These are phyloP conservation scores for Agrochola litura DNA, from an alignment of 2,888 invertebrate species.

Conservation along the genomic window DNA sequence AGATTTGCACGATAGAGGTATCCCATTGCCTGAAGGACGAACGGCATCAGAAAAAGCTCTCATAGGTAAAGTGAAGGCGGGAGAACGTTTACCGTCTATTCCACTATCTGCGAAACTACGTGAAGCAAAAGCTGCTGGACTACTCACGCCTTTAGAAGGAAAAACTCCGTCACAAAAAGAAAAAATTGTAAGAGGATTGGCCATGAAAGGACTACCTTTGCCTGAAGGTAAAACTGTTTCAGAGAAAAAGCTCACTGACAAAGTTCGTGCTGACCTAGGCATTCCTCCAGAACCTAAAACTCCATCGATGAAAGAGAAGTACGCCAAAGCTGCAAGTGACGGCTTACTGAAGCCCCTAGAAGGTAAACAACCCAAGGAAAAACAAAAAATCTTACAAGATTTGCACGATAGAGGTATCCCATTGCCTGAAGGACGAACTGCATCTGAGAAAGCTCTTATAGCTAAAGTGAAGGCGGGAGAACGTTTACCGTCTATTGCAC, in stretches of 20 bases:
- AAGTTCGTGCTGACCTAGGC: neutral
- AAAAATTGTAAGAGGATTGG: no score
- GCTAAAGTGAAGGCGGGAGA: constrained; percentile 18
- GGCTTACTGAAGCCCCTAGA: neutral
- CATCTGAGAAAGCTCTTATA: constrained; percentile 34
- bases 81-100: no score
- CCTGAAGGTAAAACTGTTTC: no score
- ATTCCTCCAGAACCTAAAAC: constrained; percentile 16
- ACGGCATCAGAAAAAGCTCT: neutral
- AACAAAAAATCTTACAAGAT: neutral
- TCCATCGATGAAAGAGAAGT: neutral
- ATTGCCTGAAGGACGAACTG: no score
- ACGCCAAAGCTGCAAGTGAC: neutral
- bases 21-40: neutral
- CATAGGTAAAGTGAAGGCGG: no score
- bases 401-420: no score
- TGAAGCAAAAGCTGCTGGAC: no score
- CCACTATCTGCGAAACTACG: no score
- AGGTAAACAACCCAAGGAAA: neutral
- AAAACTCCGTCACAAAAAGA: no score
- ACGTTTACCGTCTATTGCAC: neutral
- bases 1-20: neutral
- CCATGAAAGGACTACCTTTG: neutral
- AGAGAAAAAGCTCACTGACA: neutral
- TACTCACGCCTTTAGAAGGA: no score